Evolutionary conservation across 1,140 invertebrate genomes (phyloP).

Genomic region (Scaptodrosophila lebanonensis): DNA sequence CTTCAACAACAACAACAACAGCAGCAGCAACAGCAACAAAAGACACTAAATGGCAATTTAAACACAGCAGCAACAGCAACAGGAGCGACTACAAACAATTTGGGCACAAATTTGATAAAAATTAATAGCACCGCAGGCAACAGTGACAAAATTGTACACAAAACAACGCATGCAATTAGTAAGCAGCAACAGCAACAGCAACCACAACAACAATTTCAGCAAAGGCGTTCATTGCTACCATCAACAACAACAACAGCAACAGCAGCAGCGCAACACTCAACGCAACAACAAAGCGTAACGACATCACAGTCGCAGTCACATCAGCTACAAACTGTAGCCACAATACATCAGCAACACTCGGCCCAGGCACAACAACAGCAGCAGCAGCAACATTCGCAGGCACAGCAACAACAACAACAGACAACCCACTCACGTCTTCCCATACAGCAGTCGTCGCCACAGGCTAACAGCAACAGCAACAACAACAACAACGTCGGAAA

Average conservation of each 20-base stretch:
- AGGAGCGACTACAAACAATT: conserved; percentile 37
- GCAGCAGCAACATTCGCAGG: conserved; percentile 36
- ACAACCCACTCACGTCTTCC: conserved; percentile 34
- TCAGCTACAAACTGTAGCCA: conserved; percentile 73
- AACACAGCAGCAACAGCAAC: conserved; percentile 32
- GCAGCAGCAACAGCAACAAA: conserved; percentile 33
- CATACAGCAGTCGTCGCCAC: conserved; percentile 39
- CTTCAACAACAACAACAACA: conserved; percentile 20
- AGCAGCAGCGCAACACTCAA: conserved; percentile 24
- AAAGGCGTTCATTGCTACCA: conserved; percentile 55
- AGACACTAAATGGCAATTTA: conserved; percentile 22
- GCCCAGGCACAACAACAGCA: conserved; percentile 45
- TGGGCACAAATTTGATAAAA: conserved; percentile 67
- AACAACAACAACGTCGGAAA: conserved; percentile 17
- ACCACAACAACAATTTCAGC: conserved; percentile 45
- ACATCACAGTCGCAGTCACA: conserved; percentile 48
- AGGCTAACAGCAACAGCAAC: conserved; percentile 41
- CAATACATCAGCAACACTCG: conserved; percentile 71
- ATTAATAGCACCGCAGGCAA: conserved; percentile 41
- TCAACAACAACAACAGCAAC: conserved; percentile 44
- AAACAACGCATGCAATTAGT: conserved; percentile 59
- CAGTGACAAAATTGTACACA: conserved; percentile 65
- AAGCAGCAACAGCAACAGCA: conserved; percentile 46
- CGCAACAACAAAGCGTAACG: no score
- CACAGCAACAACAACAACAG: conserved; percentile 16